Conservation (phyloP, 2,113 vertebrate species). For the Elgaria multicarinata region DNA sequence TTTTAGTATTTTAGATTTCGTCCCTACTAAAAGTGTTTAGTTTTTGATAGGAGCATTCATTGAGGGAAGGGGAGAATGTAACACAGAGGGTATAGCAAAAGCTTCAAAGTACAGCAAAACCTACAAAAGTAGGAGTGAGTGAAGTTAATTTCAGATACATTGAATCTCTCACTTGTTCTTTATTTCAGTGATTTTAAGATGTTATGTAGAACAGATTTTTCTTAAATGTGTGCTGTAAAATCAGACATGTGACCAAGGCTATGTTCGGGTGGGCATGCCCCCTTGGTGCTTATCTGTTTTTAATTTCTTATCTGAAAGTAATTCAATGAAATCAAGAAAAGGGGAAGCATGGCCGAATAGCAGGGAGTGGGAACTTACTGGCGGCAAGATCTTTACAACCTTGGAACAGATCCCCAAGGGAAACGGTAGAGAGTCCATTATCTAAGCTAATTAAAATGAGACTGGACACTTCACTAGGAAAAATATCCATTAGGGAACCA, state of each 20-base stretch:
- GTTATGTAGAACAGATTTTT: too few relatives aligned
- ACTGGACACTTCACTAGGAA: slow-evolving; percentile 34
- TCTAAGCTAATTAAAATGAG: slow-evolving; percentile 32
- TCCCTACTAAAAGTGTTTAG: not conserved
- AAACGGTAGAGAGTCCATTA: slow-evolving; percentile 16
- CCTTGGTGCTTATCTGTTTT: not conserved
- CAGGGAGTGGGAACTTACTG: not conserved
- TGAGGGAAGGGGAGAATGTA: too few relatives aligned
- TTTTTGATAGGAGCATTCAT: not conserved
- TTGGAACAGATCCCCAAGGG: slow-evolving; percentile 9
- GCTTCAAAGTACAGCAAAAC: too few relatives aligned
- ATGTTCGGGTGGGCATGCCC: too few relatives aligned
- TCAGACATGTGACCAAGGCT: too few relatives aligned
- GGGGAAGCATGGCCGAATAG: fast-evolving
- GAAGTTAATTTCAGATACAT: too few relatives aligned
- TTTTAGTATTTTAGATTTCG: not conserved
- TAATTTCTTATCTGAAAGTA: not conserved
- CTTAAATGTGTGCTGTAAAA: too few relatives aligned
- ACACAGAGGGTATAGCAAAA: too few relatives aligned
- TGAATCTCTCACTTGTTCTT: too few relatives aligned
- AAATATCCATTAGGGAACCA: slow-evolving; percentile 32
- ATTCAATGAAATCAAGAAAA: not conserved
- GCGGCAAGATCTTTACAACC: not conserved
- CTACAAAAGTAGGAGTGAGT: too few relatives aligned
- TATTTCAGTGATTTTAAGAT: too few relatives aligned